phyloP scores from a whole-genome alignment of 2,888 invertebrate genomes.

The Cylindroiulus punctatus region DNA sequence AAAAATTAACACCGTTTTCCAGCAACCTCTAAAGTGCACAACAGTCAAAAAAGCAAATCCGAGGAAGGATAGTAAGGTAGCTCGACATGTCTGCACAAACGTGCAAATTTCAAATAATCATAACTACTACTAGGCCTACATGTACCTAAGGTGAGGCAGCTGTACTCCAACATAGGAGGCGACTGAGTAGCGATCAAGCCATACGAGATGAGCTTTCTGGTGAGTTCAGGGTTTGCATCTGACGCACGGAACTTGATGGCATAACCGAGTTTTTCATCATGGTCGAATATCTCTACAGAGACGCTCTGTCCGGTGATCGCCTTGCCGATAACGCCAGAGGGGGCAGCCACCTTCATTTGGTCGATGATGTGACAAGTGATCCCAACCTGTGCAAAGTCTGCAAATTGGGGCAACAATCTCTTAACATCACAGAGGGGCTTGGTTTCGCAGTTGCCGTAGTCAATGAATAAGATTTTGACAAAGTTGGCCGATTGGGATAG shows the following conservation, averaged over 20 bases:
- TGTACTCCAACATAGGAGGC: neutral
- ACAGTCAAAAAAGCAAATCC: neutral
- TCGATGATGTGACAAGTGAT: neutral
- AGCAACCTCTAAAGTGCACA: too few species aligned
- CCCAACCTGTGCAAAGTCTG: slow-evolving; percentile 58
- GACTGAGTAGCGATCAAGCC: neutral
- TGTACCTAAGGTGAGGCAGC: neutral
- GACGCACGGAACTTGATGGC: neutral
- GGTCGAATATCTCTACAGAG: neutral
- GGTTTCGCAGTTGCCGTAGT: slow-evolving; percentile 64
- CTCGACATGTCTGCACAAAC: neutral
- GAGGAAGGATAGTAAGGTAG: neutral
- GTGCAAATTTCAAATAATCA: neutral
- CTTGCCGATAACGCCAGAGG: neutral
- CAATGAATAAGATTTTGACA: slow-evolving; percentile 62
- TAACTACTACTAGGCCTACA: too few species aligned
- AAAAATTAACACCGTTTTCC: too few species aligned
- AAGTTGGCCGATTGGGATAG: neutral
- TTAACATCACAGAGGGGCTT: slow-evolving; percentile 60
- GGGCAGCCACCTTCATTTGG: neutral
- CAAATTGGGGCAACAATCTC: slow-evolving; percentile 61
- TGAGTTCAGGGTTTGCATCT: neutral
- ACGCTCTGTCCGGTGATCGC: neutral
- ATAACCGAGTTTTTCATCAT: neutral
- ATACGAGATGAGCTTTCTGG: neutral